Base-by-base conservation (phyloP, 2,797 vertebrate genomes). In the Tiaroga cobitis region DNA sequence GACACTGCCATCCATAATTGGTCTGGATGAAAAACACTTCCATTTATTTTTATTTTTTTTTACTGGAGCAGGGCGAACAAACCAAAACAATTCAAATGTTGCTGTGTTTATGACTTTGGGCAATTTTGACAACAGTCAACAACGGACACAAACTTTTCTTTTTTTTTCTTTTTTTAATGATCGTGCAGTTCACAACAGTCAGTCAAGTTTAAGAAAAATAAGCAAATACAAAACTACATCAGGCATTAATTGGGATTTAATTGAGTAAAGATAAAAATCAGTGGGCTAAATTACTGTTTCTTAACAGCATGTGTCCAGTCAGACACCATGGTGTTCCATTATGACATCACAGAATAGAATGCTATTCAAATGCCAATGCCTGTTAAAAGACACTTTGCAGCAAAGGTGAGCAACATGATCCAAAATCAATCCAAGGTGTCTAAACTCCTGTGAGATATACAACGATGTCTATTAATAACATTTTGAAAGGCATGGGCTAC, bases 401-500 rank as follows among this genome's bases (percentile, higher is more conserved):
- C 18, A 34, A 18, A 9, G 11, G 16, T 39, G 37, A 81, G 21
- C 4, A 34, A 32, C 1, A 2, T 34, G 21, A 21, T n/a, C 24
- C 46, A 69, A 70, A n/a, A 49, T 39, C 4, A 34, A 69, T 4
- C 0, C 2, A 21, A 56, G 11, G 18, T 59, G 15, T 29, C 6
- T 61, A 16, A 16, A 26, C n/a, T 49, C 18, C 9, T n/a, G 56
- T 46, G 59, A 46, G 26, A 61, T 41, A 56, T 18, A 16, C 11
- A 21, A 80, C 24, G 1, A 88, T 93, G 51, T 88, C 88, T 37
- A 91, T 88, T 21, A 92, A 95, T 59, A 94, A 90, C 80, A 63
- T 94, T 24, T 90, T 96, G 76, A 76, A 10, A 29, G 86, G 93
- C 37, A 89, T 95, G 79, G 96, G 96, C 81, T 96, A 96, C 90